A percentile compares a stretch with the other conserved stretches of the same genome.
These are phyloP conservation scores for Leucopsar rothschildi DNA, from an alignment of 2,113 vertebrate species.

Conservation along the genomic window DNA sequence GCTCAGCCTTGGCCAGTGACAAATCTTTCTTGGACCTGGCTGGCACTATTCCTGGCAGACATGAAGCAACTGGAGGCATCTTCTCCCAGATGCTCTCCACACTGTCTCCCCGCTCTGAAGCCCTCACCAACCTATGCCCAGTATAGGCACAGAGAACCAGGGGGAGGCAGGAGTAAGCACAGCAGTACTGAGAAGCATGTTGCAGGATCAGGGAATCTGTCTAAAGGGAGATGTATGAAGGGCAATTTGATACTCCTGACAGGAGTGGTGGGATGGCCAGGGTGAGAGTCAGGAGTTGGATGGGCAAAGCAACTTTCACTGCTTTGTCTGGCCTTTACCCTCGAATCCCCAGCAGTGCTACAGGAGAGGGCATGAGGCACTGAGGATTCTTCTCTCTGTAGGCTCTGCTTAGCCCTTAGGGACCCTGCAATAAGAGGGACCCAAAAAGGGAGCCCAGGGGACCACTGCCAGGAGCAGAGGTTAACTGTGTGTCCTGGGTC, in stretches of 20 bases:
- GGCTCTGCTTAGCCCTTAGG: neutral
- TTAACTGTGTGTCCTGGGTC: neutral
- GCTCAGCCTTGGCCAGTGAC: neutral
- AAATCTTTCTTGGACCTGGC: neutral
- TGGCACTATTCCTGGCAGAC: accelerated
- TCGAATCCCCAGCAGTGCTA: neutral
- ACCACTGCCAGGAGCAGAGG: neutral
- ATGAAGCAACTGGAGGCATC: neutral
- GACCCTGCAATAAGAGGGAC: neutral
- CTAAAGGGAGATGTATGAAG: neutral
- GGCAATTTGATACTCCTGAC: neutral
- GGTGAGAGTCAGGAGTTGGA: neutral
- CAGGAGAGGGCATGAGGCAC: no score
- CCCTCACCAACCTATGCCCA: neutral
- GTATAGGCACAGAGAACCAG: neutral
- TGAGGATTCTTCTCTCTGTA: neutral
- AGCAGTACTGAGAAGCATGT: neutral
- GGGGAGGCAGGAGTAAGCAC: neutral
- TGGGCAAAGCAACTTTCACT: neutral
- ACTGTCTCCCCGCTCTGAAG: accelerated
- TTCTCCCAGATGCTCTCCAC: neutral
- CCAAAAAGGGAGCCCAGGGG: neutral
- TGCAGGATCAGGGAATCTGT: neutral
- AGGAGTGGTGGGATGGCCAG: no score
- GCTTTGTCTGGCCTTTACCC: neutral